Evolutionary conservation across 1,140 invertebrate genomes (phyloP), one percentile per base, ranked within the genome.

Genomic region (Drosophila tani): DNA sequence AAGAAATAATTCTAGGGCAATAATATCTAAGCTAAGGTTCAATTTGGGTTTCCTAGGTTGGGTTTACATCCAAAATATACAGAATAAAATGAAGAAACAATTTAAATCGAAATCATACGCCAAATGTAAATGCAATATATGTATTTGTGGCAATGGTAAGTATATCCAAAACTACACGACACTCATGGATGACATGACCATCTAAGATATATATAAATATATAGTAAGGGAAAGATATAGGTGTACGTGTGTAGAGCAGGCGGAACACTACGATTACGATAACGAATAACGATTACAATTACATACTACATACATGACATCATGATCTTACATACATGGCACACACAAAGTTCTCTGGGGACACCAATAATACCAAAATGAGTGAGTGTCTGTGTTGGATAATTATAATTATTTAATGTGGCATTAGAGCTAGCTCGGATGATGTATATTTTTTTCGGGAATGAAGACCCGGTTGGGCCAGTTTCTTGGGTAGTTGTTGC

Each of bases 291-390:
- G 29, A 21, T 43, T 67, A 67, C 63, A 49, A 40, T 59, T 71
- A 71, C 69, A 70, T 70, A 70, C 49, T 69, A 70, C 67, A 73
- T 73, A 73, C 67, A 73, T 73, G 69, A 73, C 69, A 73, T 73
- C 69, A 73, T 73, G 69, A 73, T 73, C 45, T 73, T 73, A 73
- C 69, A 71, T 73, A 73, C 69, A 73, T 73, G 69, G 53, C 69
- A 73, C 69, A 73, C 69, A 73, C 41, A 59, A 32, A 58, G 9
- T 55, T 55, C 35, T 49, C 9, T 29, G 27, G 14, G 43, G 66
- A 70, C 40, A 56, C 50, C 32, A 35, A 58, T 40, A 58, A 49
- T 70, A 59, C 24, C 43, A 35, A 41, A 71, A 40, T 59, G 43
- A 32, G 24, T 46, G 49, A 21, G 27, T 67, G 62, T 65, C 14